Evolutionary conservation across 2,113 vertebrate species (phyloP).

Genomic region (Grallaria varia): DNA sequence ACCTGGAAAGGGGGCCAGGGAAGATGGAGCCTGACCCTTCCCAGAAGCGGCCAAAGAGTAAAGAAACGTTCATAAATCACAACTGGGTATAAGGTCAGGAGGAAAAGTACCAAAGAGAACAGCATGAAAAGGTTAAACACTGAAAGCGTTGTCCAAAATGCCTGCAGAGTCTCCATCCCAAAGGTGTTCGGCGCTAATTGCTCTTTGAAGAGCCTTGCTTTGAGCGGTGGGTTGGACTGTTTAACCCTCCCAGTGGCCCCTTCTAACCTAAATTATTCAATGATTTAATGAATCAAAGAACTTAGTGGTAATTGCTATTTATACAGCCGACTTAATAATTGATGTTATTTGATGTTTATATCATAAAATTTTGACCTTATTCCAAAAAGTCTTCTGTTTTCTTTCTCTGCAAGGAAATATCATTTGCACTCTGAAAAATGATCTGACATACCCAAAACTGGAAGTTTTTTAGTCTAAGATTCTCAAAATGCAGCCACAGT

Average conservation of each 20-base stretch:
- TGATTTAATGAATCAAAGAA: not conserved
- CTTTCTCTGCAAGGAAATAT: not conserved
- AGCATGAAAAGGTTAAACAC: not conserved
- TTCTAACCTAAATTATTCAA: not conserved
- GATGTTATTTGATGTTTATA: not conserved
- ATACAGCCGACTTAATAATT: not conserved
- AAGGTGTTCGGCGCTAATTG: not conserved
- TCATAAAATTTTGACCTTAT: not conserved
- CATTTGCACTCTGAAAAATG: not conserved
- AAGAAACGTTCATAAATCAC: not conserved
- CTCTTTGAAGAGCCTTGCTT: not conserved
- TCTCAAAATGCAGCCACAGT: not conserved
- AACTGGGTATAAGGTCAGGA: not conserved
- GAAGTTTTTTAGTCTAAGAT: not conserved
- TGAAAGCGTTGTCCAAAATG: not conserved
- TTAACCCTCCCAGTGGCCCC: not conserved
- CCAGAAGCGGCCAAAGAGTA: not conserved
- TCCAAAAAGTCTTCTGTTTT: not conserved
- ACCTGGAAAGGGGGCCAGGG: not conserved
- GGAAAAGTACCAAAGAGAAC: not conserved
- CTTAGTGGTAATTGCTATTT: not conserved
- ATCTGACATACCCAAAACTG: not conserved
- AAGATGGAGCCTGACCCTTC: not conserved
- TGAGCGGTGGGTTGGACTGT: not conserved
- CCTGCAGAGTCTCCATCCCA: not conserved